These are phyloP conservation scores for Frieseomelitta varia DNA, from an alignment of 1,140 invertebrate genomes.

Conservation along the genomic window DNA sequence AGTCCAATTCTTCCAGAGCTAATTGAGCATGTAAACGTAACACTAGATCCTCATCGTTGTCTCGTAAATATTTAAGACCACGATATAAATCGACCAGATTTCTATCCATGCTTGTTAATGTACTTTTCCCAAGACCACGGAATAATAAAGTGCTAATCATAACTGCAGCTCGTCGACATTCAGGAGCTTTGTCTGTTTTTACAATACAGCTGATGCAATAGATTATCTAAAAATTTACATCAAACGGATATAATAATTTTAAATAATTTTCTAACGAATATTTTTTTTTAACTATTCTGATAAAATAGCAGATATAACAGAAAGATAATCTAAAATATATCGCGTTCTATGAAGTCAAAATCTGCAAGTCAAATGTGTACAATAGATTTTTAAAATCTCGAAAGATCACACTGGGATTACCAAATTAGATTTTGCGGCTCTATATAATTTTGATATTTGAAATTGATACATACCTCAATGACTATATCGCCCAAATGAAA, in stretches of 20 bases:
- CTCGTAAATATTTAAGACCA: conserved; percentile 86
- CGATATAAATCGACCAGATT: conserved; percentile 87
- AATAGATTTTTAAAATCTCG: not conserved
- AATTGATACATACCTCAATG: conserved; percentile 85
- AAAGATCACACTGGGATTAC: too few relatives aligned
- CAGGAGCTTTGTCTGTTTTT: conserved; percentile 86
- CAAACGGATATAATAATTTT: not conserved
- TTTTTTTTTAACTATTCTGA: not conserved
- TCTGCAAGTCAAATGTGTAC: not conserved
- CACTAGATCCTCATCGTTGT: conserved; percentile 86
- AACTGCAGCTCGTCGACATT: conserved; percentile 90
- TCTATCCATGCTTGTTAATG: conserved; percentile 85
- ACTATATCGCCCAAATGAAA: conserved; percentile 88
- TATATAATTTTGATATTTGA: conserved; percentile 2
- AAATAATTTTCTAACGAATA: not conserved
- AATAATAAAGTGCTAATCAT: conserved; percentile 88
- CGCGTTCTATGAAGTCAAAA: not conserved
- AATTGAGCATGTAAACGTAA: conserved; percentile 88
- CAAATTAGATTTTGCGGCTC: not conserved
- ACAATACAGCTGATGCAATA: conserved; percentile 87
- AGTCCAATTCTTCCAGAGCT: conserved; percentile 89
- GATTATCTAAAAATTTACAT: conserved; percentile 83
- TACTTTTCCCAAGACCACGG: conserved; percentile 88
- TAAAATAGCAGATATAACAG: not conserved
- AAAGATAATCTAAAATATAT: not conserved